Evolutionary conservation across 2,113 vertebrate genomes (phyloP).

Genomic region (Heterotilapia buettikoferi): DNA sequence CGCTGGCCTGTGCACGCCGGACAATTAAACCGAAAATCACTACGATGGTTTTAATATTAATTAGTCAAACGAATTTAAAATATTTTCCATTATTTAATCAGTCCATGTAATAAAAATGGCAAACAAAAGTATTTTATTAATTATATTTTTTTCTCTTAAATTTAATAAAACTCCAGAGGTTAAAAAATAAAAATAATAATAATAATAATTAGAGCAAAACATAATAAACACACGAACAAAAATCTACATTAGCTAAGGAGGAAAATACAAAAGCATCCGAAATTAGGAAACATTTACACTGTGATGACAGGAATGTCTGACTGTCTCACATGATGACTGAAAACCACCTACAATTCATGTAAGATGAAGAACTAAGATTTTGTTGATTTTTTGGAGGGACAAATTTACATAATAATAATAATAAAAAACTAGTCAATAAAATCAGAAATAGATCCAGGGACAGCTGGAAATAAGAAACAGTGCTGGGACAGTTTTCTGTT

Average conservation of each 20-base stretch:
- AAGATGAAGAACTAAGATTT: fast-evolving
- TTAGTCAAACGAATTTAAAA: background rate
- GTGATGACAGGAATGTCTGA: background rate
- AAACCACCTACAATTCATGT: background rate
- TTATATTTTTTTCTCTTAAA: background rate
- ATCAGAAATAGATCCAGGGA: fast-evolving
- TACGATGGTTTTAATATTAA: background rate
- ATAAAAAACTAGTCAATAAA: background rate
- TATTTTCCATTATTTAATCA: background rate
- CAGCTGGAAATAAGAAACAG: background rate
- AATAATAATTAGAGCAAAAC: background rate
- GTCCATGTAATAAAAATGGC: background rate
- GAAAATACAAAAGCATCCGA: background rate
- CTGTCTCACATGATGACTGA: background rate
- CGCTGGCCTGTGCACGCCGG: background rate
- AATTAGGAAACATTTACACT: background rate
- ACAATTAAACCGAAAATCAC: background rate
- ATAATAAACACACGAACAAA: background rate
- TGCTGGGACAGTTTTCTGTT: background rate
- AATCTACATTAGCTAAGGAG: background rate
- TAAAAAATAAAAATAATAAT: background rate
- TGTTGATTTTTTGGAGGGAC: background rate
- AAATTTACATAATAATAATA: background rate
- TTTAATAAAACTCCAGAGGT: background rate
- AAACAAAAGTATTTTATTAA: background rate